These are phyloP conservation scores for Bubalus kerabau DNA, from an alignment of 2,113 vertebrate species.

Conservation along the genomic window DNA sequence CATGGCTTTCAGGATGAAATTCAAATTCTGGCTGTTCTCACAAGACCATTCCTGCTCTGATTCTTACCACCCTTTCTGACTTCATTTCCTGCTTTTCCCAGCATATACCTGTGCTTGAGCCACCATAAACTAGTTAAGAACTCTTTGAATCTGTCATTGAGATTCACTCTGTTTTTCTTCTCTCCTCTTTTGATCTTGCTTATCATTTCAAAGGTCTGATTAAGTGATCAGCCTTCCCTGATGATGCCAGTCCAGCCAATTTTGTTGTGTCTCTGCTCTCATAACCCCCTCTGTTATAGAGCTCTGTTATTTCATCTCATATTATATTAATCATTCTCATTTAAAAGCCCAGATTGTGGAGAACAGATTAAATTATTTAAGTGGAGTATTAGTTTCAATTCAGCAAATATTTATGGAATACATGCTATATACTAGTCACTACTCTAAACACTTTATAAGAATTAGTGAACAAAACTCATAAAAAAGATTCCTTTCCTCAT, in stretches of 20 bases:
- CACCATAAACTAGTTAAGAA: neutral
- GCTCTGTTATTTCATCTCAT: neutral
- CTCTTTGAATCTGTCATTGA: neutral
- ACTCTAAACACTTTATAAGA: neutral
- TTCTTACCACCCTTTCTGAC: neutral
- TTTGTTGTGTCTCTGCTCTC: neutral
- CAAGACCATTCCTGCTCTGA: neutral
- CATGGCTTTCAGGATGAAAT: neutral
- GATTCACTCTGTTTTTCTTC: neutral
- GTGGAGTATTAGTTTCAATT: neutral
- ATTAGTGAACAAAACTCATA: neutral
- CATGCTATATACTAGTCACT: neutral
- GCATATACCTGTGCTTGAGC: neutral
- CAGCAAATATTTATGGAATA: neutral
- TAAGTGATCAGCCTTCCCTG: neutral
- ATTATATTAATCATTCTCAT: neutral
- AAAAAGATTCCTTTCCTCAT: neutral
- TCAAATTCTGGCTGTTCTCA: neutral
- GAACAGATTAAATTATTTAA: slow-evolving; percentile 13
- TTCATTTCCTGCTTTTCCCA: neutral
- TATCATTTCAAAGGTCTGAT: neutral
- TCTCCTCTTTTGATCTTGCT: neutral
- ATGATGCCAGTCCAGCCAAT: neutral
- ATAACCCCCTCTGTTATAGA: neutral
- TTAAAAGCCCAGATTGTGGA: neutral